phyloP scores from a whole-genome alignment of 2,797 vertebrate genomes.

The Sternotherus odoratus region DNA sequence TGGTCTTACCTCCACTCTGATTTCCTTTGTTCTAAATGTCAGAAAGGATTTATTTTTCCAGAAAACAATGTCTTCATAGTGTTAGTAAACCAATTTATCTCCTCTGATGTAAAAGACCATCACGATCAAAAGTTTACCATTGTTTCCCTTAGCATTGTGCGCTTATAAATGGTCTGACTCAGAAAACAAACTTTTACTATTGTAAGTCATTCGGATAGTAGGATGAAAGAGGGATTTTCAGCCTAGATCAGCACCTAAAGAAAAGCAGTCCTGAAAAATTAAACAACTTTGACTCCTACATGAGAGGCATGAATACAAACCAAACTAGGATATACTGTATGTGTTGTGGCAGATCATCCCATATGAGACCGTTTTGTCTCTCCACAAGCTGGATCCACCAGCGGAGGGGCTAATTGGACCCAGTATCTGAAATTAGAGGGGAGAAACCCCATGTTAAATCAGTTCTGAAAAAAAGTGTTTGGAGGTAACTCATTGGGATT shows the following conservation, averaged over 20 bases:
- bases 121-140: background rate
- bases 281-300: background rate
- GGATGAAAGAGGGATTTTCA: background rate
- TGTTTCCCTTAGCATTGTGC: background rate
- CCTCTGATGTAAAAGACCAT: background rate
- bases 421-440: background rate
- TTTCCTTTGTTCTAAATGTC: conserved; percentile 45
- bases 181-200: conserved; percentile 23
- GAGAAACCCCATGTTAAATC: background rate
- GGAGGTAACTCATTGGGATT: background rate
- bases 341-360: background rate
- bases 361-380: background rate
- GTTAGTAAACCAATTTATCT: background rate
- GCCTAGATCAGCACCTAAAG: background rate
- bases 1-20: conserved; percentile 37
- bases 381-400: background rate
- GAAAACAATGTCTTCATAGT: background rate
- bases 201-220: background rate
- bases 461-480: background rate
- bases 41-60: background rate
- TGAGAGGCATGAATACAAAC: background rate
- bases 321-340: background rate
- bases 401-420: background rate
- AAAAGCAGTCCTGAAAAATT: background rate
- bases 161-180: background rate